phyloP scores from a whole-genome alignment of 2,888 invertebrate species.

The Eupithecia abbreviata region DNA sequence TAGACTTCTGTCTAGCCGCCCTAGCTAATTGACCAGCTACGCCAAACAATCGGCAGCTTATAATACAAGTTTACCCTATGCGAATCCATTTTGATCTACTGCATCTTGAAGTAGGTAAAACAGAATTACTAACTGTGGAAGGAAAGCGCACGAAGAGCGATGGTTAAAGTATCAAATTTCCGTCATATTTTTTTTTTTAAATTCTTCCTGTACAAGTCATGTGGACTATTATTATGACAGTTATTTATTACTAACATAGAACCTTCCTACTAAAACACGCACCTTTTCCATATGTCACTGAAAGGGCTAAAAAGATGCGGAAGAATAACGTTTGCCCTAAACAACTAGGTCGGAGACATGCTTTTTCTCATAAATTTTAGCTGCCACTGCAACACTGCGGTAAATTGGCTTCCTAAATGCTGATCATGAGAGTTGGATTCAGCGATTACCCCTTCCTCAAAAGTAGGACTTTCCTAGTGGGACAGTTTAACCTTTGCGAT shows the following conservation, averaged over 20 bases:
- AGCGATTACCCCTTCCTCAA: background rate
- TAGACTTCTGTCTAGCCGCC: background rate
- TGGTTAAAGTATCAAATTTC: background rate
- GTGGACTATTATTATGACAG: background rate
- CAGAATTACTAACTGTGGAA: background rate
- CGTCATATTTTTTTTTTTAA: background rate
- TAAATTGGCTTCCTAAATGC: background rate
- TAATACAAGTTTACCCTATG: background rate
- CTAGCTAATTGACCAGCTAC: background rate
- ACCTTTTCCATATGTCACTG: background rate
- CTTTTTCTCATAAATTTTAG: background rate
- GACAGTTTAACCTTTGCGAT: background rate
- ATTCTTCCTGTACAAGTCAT: background rate
- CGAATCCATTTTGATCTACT: background rate
- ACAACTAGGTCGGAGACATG: background rate
- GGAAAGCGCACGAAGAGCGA: background rate
- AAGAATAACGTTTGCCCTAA: background rate
- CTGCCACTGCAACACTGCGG: background rate
- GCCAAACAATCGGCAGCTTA: background rate
- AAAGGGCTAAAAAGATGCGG: background rate
- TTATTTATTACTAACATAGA: background rate
- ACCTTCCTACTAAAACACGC: background rate
- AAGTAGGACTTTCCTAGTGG: background rate
- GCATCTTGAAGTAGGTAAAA: background rate
- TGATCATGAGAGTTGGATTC: background rate